Base-by-base conservation (phyloP, 2,113 vertebrate species). In the Dipodomys merriami region DNA sequence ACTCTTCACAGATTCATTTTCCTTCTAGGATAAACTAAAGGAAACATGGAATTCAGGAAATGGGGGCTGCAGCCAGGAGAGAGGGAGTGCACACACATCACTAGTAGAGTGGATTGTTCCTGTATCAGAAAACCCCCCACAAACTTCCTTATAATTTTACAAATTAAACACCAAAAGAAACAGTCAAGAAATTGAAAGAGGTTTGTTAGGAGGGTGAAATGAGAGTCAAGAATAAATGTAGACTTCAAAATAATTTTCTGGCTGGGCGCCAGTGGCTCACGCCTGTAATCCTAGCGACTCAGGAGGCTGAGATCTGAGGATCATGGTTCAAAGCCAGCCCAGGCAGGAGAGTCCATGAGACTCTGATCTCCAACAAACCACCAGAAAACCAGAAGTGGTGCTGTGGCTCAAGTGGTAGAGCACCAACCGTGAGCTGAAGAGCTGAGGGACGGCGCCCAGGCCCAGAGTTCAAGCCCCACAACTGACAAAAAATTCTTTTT, bases 141-240 rank as follows among this genome's bases (percentile, higher is more conserved):
- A 78, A 85, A 68, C 30, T 30, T 20, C 29, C 71, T 49, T 2
- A 39, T 33, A 46, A 53, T 77, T 93, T 7, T 93, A 90, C 60
- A 3, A 49, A 53, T 83, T 60, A 79, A 90, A 81, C 88, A 62
- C 20, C 9, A n/a, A 85, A 94, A 64, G 57, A 93, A 84, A 77
- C 3, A 90, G 44, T 22, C 39, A 60, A 87, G 44, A 29, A 67
- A 9, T 65, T 30, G 20, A 86, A 86, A 83, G 20, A 65, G 39
- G 15, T 84, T 23, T 77, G 60, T 71, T 72, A n/a, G 69, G 30
- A 44, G 82, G 22, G 22, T 11, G 9, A 25, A 44, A 46, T 25
- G 57, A 6, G 7, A 2, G 20, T 64, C 83, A 68, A 23, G n/a
- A 80, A 53, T 33, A 74, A 85, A 35, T 77, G 1, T 60, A 67